Percentiles rank a stretch among this genome's conserved stretches.
These are phyloP conservation scores for Cettia cetti DNA, from an alignment of 2,113 vertebrate species.

Conservation along the genomic window DNA sequence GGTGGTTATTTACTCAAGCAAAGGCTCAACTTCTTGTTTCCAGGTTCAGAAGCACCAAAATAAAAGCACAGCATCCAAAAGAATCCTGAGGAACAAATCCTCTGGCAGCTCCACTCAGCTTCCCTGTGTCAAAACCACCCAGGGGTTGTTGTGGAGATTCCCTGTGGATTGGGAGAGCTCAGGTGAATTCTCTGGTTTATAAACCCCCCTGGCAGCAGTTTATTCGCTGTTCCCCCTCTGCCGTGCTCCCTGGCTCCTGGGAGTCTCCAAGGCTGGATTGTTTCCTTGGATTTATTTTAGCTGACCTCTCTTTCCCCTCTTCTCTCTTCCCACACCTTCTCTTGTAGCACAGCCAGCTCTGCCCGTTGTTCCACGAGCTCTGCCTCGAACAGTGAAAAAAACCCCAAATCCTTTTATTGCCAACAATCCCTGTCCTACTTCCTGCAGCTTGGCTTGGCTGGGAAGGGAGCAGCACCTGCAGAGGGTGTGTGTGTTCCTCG, in stretches of 20 bases:
- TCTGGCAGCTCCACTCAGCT: not conserved
- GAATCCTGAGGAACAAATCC: not conserved
- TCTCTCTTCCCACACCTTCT: not conserved
- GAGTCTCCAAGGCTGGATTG: not conserved
- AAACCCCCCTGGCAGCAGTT: not conserved
- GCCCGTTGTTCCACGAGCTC: accelerated
- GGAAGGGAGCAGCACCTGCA: not conserved
- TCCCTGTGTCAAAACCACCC: not conserved
- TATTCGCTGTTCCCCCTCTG: not conserved
- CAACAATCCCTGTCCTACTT: not conserved
- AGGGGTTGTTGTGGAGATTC: not conserved
- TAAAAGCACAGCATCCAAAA: not conserved
- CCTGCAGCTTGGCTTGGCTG: not conserved
- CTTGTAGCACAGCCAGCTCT: not conserved
- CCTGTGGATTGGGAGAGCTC: not conserved
- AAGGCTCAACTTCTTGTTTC: not conserved
- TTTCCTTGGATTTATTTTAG: not conserved
- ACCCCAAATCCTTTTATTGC: not conserved
- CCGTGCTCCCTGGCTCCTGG: not conserved
- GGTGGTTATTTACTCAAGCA: not conserved
- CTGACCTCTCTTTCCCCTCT: not conserved
- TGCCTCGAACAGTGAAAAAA: not conserved
- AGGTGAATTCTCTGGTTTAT: not conserved
- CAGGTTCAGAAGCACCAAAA: not conserved
- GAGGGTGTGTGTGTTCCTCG: accelerated